Conservation (phyloP, 2,113 vertebrate genomes). For the Elephas maximus region DNA sequence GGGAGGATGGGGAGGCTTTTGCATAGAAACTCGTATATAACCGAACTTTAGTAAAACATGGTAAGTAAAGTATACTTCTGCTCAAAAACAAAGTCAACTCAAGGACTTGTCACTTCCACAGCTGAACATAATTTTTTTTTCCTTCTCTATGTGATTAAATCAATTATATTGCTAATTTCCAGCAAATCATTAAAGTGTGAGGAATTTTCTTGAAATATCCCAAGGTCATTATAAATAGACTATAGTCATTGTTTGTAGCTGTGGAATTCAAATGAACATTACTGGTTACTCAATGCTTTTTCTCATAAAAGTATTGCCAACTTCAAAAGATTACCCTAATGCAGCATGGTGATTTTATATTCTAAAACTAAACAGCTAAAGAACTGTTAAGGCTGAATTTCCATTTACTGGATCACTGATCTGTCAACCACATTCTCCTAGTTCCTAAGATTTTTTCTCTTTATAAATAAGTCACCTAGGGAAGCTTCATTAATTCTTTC, state of each 20-base stretch:
- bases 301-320: slow-evolving; percentile 30
- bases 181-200: slow-evolving; percentile 69
- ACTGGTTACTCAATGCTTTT: slow-evolving; percentile 44
- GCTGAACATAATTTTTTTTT: slow-evolving; percentile 35
- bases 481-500: slow-evolving; percentile 32
- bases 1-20: slow-evolving; percentile 14
- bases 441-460: slow-evolving; percentile 20
- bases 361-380: slow-evolving; percentile 22
- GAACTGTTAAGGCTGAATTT: slow-evolving; percentile 9
- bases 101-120: slow-evolving; percentile 44
- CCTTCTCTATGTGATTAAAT: slow-evolving; percentile 57
- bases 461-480: neutral
- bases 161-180: slow-evolving; percentile 81
- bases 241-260: slow-evolving; percentile 52
- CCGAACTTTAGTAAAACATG: neutral
- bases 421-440: slow-evolving; percentile 39
- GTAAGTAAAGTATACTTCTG: neutral
- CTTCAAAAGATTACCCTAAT: slow-evolving; percentile 21
- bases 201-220: slow-evolving; percentile 63
- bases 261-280: neutral
- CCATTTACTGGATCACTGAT: slow-evolving; percentile 37
- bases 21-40: slow-evolving; percentile 7
- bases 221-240: slow-evolving; percentile 58
- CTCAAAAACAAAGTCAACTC: slow-evolving; percentile 61
- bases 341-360: slow-evolving; percentile 4